phyloP scores from a whole-genome alignment of 1,140 invertebrate genomes.

The Drosophila oshimai region DNA sequence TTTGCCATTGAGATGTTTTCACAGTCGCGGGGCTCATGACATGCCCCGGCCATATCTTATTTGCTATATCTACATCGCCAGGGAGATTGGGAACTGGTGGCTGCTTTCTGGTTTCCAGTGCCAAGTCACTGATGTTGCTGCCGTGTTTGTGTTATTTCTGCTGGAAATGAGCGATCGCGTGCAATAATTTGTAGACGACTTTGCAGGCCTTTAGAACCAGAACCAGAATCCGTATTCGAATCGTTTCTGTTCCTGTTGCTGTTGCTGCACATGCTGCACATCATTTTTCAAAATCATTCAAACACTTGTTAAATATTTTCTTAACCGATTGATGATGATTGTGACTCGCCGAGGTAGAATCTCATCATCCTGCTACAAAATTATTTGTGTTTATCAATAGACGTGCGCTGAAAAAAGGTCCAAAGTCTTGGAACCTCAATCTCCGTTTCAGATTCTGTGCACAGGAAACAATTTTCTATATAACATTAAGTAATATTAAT shows the following conservation, averaged over 20 bases:
- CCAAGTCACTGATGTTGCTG: slow-evolving; percentile 58
- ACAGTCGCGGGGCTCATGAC: slow-evolving; percentile 75
- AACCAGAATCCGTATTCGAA: slow-evolving; percentile 1
- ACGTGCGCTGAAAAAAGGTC: slow-evolving; percentile 18
- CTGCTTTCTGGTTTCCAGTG: slow-evolving; percentile 4
- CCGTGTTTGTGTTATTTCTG: slow-evolving; percentile 80
- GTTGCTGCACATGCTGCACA: slow-evolving; percentile 68
- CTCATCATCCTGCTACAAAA: slow-evolving; percentile 67
- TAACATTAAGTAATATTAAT: neutral
- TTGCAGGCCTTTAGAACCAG: neutral
- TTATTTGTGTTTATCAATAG: slow-evolving; percentile 81
- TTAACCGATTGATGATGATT: slow-evolving; percentile 81
- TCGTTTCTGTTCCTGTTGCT: slow-evolving; percentile 31
- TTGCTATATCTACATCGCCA: slow-evolving; percentile 77
- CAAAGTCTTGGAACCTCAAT: slow-evolving; percentile 19
- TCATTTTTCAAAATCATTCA: slow-evolving; percentile 82
- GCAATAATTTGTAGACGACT: slow-evolving; percentile 79
- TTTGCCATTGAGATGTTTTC: slow-evolving; percentile 82
- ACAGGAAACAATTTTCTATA: neutral
- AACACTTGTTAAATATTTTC: slow-evolving; percentile 82
- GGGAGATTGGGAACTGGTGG: slow-evolving; percentile 38
- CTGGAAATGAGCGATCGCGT: slow-evolving; percentile 80
- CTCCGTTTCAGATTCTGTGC: neutral
- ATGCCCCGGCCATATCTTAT: slow-evolving; percentile 79
- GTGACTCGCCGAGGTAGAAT: slow-evolving; percentile 51